Base-by-base conservation (phyloP, 2,888 invertebrate genomes). In the Tetragonisca angustula region DNA sequence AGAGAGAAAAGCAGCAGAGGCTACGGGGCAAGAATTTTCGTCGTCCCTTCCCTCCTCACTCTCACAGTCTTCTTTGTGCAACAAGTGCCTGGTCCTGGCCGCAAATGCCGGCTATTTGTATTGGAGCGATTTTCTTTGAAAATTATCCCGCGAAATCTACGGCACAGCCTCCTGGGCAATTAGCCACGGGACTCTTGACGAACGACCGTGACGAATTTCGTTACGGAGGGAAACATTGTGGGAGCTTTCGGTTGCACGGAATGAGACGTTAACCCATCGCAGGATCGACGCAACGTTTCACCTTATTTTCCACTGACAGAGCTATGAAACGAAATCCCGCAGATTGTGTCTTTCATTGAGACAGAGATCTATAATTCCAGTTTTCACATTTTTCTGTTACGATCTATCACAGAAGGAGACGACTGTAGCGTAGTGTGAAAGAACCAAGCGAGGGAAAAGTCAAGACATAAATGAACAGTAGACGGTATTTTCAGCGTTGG, bases 1-100 rank as follows among this genome's bases (percentile, higher is more conserved):
- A 50, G 0, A 52, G 0, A 21, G 0, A 52, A 13, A 21, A 52
- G 0, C 27, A 70, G 43, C 50, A 6, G 15, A 52, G 32, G 32
- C 24, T 49, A 17, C 43, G 9, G 4, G 72, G 64, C 19, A 77
- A 76, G 76, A 82, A 85, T 87, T 81, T 85, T 75, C 72, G 74
- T 79, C 71, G 32, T 11, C 11, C 43, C 43, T 0, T 4, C 36
- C 36, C 6, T 1, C 43, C 36, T 1, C 43, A 1, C 36, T 9
- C 75, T 56, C 76, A 4, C 76, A 64, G 76, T 76, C 79, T 62
- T 78, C 75, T 89, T 88, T 91, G 87, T 85, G 89, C 90, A 91
- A 89, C 90, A 91, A 91, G 88, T 91, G 90, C 86, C 81, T 54
- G 50, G 75, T 64, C 69, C 79, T 70, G 56, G 79, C 68, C 64